phyloP scores from a whole-genome alignment of 2,888 invertebrate genomes.

The Leptinotarsa peninsularis region DNA sequence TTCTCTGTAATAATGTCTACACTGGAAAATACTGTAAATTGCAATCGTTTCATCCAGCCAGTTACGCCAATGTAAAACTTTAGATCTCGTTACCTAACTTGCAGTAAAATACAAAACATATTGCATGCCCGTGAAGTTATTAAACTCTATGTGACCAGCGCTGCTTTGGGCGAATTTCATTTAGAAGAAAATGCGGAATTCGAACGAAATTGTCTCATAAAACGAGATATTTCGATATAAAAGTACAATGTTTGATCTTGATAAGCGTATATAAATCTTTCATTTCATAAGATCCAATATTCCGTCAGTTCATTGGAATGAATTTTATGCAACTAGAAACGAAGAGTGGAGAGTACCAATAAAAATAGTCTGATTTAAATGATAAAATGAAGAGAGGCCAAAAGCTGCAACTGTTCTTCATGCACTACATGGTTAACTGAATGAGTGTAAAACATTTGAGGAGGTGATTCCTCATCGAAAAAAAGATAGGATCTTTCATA shows the following conservation, averaged over 20 bases:
- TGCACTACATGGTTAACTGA: too few relatives aligned
- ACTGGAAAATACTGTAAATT: not conserved
- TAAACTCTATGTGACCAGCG: slow-evolving; percentile 24
- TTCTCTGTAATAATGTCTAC: not conserved
- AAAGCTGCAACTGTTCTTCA: too few relatives aligned
- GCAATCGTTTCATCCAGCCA: not conserved
- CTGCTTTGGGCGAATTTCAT: slow-evolving; percentile 22
- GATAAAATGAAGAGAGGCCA: too few relatives aligned
- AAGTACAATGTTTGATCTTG: slow-evolving; percentile 20
- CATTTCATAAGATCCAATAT: not conserved
- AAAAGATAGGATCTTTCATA: too few relatives aligned
- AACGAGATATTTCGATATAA: slow-evolving; percentile 19
- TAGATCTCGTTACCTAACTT: not conserved
- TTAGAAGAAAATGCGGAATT: slow-evolving; percentile 17
- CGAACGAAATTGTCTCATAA: slow-evolving; percentile 25
- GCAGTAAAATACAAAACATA: slow-evolving; percentile 25
- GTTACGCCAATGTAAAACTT: not conserved
- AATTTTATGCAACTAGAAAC: not conserved
- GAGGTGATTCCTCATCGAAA: too few relatives aligned
- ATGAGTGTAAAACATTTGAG: too few relatives aligned
- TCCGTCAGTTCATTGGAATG: not conserved
- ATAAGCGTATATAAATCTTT: slow-evolving; percentile 6
- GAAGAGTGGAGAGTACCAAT: not conserved
- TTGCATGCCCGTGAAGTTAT: slow-evolving; percentile 17
- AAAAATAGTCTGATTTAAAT: not conserved